phyloP scores from a whole-genome alignment of 1,140 invertebrate species.

The Lepeophtheirus salmonis region DNA sequence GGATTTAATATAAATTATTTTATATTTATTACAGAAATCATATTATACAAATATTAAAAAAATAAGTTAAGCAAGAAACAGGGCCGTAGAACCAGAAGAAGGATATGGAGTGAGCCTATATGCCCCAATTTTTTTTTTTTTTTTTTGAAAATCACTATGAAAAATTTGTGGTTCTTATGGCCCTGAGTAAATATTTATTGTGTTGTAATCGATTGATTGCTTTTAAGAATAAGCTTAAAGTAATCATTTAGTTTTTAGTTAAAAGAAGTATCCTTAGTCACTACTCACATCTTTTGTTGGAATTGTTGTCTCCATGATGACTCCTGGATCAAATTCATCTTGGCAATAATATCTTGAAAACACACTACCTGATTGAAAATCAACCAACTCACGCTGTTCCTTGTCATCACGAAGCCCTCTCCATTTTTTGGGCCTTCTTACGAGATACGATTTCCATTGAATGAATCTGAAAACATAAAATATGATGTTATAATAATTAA shows the following conservation, averaged over 20 bases:
- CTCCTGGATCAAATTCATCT: conserved; percentile 10
- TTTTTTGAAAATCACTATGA: neutral
- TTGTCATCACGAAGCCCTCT: conserved; percentile 10
- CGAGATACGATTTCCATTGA: conserved; percentile 10
- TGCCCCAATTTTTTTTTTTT: neutral
- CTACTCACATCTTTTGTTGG: conserved; percentile 14
- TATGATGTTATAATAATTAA: no score
- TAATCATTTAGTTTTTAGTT: no score
- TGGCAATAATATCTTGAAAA: conserved; percentile 6
- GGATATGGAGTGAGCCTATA: neutral
- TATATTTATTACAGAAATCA: neutral
- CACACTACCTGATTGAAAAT: conserved; percentile 10
- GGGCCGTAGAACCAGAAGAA: neutral
- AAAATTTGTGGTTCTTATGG: neutral
- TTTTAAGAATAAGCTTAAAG: neutral
- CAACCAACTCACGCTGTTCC: conserved; percentile 8
- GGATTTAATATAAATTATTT: neutral
- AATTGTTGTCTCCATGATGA: conserved; percentile 13
- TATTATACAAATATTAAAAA: neutral
- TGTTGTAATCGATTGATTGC: neutral
- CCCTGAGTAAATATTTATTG: neutral
- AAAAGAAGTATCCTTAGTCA: no score
- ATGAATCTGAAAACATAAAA: conserved; percentile 9
- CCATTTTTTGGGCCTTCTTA: conserved; percentile 2
- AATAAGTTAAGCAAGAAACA: neutral